Percentiles rank a stretch among this genome's conserved stretches.
Evolutionary conservation across 1,140 invertebrate species (phyloP).

Genomic region (Drosophila paulistorum): DNA sequence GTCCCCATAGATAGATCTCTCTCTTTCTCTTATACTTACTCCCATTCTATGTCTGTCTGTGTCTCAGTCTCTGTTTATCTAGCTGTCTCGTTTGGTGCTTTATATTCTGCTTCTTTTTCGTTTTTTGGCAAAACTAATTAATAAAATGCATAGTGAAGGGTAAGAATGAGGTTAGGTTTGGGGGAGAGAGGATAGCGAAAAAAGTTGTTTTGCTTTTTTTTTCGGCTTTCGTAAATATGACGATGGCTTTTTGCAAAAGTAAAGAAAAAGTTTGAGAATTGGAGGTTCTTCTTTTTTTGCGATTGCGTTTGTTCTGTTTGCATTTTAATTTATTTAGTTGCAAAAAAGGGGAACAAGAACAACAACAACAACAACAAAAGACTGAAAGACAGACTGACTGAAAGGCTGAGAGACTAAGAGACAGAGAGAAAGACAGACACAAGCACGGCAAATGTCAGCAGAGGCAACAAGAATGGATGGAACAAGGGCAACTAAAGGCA

Average conservation of each 20-base stretch:
- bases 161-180: conserved; percentile 11
- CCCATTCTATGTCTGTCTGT: neutral
- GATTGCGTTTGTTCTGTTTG: conserved; percentile 54
- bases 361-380: conserved; percentile 22
- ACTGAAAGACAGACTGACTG: no score
- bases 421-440: neutral
- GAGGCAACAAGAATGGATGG: neutral
- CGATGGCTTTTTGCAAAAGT: conserved; percentile 54
- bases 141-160: conserved; percentile 13
- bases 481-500: neutral
- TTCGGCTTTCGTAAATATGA: conserved; percentile 5
- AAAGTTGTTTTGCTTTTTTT: neutral
- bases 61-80: conserved; percentile 1
- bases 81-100: neutral
- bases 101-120: neutral
- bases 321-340: conserved; percentile 78
- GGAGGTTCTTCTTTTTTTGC: neutral
- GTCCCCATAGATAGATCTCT: neutral
- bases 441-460: conserved; percentile 12
- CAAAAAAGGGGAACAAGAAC: conserved; percentile 39
- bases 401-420: no score
- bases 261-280: conserved; percentile 4
- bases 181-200: neutral
- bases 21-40: conserved; percentile 17
- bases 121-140: conserved; percentile 15